A percentile compares a stretch with the other conserved stretches of the same genome.
These are phyloP conservation scores for Hypomecis punctinalis DNA, from an alignment of 2,888 invertebrate genomes.

Conservation along the genomic window DNA sequence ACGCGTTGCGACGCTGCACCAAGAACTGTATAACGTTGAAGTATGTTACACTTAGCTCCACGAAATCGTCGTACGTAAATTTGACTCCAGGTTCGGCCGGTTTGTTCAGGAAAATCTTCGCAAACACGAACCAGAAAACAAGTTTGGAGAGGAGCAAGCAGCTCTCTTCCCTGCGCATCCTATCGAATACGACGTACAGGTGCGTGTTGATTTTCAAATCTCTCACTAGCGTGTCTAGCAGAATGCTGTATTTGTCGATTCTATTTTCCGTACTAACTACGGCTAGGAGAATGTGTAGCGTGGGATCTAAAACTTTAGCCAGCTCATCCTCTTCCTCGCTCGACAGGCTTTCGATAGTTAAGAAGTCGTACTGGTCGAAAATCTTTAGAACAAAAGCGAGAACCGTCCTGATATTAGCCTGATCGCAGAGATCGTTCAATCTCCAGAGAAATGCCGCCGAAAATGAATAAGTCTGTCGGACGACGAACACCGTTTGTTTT, in stretches of 20 bases:
- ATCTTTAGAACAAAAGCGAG: slow-evolving; percentile 84
- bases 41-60: slow-evolving; percentile 64
- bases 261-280: slow-evolving; percentile 81
- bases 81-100: slow-evolving; percentile 61
- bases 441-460: slow-evolving; percentile 85
- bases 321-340: slow-evolving; percentile 81
- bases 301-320: slow-evolving; percentile 82
- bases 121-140: slow-evolving; percentile 72
- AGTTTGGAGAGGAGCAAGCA: slow-evolving; percentile 78
- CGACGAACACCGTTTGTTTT: slow-evolving; percentile 89
- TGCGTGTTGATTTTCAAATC: slow-evolving; percentile 68
- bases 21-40: slow-evolving; percentile 66
- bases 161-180: slow-evolving; percentile 75
- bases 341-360: slow-evolving; percentile 77
- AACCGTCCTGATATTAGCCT: slow-evolving; percentile 81
- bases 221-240: slow-evolving; percentile 60
- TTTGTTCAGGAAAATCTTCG: slow-evolving; percentile 66
- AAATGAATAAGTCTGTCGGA: slow-evolving; percentile 87
- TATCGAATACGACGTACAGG: slow-evolving; percentile 67
- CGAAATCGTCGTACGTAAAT: slow-evolving; percentile 64
- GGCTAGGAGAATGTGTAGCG: slow-evolving; percentile 83
- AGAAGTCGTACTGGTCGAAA: slow-evolving; percentile 81
- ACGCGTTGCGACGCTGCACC: slow-evolving; percentile 61
- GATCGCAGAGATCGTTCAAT: slow-evolving; percentile 77
- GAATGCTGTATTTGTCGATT: slow-evolving; percentile 65